Evolutionary conservation across 2,797 vertebrate species (phyloP), one percentile per base, ranked within the genome.

Genomic region (Ptychobarbus kaznakovi): DNA sequence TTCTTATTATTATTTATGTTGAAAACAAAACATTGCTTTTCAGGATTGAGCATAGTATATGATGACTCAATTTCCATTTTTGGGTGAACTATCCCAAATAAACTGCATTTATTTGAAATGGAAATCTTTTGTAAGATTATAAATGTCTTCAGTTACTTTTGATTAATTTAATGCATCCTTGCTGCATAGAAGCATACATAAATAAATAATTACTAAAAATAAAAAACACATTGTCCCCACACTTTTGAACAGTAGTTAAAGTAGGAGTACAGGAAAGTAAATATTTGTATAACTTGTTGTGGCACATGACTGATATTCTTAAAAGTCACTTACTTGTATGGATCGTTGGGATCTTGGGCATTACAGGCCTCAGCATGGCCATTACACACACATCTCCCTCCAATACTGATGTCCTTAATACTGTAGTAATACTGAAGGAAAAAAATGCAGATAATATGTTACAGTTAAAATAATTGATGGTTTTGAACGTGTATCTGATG

Each of bases 371-470:
- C 98, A 0, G 96, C 95, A 0, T 97, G 97, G 53, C 97, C 97
- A 0, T 97, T 96, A 90, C 97, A 97, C 42, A 96, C 95, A 25
- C 95, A 96, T 68, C 95, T 95, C 2, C 97, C 97, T 0, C 97
- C 97, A 0, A 97, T 94, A 89, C 97, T 97, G 94, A 97, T 96
- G 70, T 97, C 97, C 88, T 97, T 97, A 90, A 97, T 96, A 87
- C 97, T 97, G 93, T 97, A 97, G 90, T 96, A 97, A 76, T 97
- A 97, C 96, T 97, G 87, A 0, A 85, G n/a, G 32, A 58, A 32
- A 42, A 20, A 68, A 78, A 38, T 56, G 51, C 10, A 68, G 63
- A 44, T 4, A 42, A n/a, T 13, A 40, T 16, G 6, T 56, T 56
- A 25, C 1, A 63, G n/a, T 20, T 20, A 13, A 11, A 61, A 61